Evolutionary conservation across 2,797 vertebrate genomes (phyloP).

Genomic region (Phoeniculus purpureus): DNA sequence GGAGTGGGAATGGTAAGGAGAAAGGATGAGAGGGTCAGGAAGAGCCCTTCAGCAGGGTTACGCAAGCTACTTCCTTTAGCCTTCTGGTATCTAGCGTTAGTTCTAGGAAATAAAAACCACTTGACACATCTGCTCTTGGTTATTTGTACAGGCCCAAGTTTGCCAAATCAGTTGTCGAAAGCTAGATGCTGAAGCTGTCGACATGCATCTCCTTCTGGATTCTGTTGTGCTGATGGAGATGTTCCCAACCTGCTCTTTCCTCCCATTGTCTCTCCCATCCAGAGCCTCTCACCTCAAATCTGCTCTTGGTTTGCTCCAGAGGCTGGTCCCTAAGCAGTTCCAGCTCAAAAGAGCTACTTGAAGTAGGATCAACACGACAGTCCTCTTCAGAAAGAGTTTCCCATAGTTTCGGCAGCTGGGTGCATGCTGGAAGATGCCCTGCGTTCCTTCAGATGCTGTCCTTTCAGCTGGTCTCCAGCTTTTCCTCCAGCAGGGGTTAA

Average conservation of each 20-base stretch:
- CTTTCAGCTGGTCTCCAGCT: background rate
- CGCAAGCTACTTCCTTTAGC: background rate
- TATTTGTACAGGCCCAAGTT: conserved; percentile 32
- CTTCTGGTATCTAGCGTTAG: background rate
- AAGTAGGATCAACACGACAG: background rate
- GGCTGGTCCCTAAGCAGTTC: background rate
- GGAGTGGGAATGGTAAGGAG: background rate
- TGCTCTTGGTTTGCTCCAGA: background rate
- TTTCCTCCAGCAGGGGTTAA: background rate
- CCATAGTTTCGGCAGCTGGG: background rate
- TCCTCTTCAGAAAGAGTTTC: background rate
- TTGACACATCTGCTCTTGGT: conserved; percentile 58
- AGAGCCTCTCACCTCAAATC: background rate
- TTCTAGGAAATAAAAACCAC: conserved; percentile 52
- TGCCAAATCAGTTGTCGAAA: conserved; percentile 47
- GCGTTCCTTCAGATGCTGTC: background rate
- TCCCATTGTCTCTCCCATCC: rapidly evolving
- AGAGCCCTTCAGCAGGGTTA: background rate
- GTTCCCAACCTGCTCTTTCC: background rate
- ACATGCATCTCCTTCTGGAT: conserved; percentile 44
- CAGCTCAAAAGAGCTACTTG: background rate
- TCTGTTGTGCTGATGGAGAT: conserved; percentile 6
- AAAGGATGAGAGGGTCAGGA: background rate
- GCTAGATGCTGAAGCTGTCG: conserved; percentile 34
- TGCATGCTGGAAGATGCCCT: rapidly evolving